phyloP scores from a whole-genome alignment of 2,113 vertebrate species.

The Edolisoma coerulescens region DNA sequence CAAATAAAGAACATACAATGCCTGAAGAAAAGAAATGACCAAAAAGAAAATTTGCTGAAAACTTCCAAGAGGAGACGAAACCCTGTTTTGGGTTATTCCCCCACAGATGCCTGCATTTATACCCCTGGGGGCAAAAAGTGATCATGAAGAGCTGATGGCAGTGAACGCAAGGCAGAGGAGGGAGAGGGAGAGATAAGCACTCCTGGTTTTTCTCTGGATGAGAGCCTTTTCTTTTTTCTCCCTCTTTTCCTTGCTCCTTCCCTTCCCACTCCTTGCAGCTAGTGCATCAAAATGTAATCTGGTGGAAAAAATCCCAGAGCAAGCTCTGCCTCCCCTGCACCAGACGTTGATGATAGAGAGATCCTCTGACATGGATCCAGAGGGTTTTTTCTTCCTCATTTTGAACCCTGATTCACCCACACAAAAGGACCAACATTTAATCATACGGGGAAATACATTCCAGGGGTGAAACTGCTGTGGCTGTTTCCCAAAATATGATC shows the following conservation, averaged over 20 bases:
- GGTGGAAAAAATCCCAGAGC: not conserved
- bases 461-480: not conserved
- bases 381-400: not conserved
- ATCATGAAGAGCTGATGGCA: not conserved
- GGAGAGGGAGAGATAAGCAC: not conserved
- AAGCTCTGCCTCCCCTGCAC: slow-evolving; percentile 45
- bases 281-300: not conserved
- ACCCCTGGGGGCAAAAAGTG: not conserved
- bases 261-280: slow-evolving; percentile 47
- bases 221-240: not conserved
- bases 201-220: not conserved
- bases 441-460: not conserved
- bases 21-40: not conserved
- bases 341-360: slow-evolving; percentile 1
- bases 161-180: not conserved
- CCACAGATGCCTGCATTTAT: not conserved
- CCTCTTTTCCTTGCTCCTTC: not conserved
- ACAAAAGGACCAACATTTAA: not conserved
- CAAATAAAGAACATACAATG: not conserved
- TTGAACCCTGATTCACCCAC: not conserved
- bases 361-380: slow-evolving; percentile 5
- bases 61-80: not conserved
- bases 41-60: not conserved
- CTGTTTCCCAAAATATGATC: not conserved
- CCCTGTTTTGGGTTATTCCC: not conserved